phyloP scores from a whole-genome alignment of 2,888 invertebrate genomes.

The Microctonus hyperodae region DNA sequence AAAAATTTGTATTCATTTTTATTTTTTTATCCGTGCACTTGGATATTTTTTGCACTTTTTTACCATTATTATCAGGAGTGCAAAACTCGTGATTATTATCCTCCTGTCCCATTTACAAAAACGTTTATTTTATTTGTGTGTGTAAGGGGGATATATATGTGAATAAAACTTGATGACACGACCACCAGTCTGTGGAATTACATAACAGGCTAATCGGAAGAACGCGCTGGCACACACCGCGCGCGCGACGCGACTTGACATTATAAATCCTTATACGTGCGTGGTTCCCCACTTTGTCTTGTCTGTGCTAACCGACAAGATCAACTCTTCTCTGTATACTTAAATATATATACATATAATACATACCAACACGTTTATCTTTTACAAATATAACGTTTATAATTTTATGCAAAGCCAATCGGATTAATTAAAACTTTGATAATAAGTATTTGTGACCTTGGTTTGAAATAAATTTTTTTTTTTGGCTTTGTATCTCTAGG shows the following conservation, averaged over 20 bases:
- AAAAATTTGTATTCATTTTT: no score
- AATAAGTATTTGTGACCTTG: constrained; percentile 18
- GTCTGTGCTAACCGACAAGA: neutral
- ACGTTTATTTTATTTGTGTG: neutral
- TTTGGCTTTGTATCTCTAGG: neutral
- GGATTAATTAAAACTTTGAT: constrained; percentile 17
- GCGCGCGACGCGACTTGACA: constrained; percentile 6
- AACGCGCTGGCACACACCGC: constrained; percentile 7
- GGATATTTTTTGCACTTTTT: neutral
- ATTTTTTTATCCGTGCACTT: no score
- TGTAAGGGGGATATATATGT: neutral
- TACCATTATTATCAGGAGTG: no score
- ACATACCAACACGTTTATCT: neutral
- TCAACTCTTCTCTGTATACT: neutral
- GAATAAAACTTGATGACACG: neutral
- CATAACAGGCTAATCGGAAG: constrained; percentile 37
- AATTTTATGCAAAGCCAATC: constrained; percentile 11
- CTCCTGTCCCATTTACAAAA: neutral
- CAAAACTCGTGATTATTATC: constrained; percentile 1
- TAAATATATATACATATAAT: neutral
- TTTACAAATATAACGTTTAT: neutral
- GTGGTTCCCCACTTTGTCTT: neutral
- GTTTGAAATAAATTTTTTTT: neutral
- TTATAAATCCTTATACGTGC: constrained; percentile 24
- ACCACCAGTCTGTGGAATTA: constrained; percentile 26